Evolutionary conservation across 2,888 invertebrate genomes (phyloP).

Genomic region (Brachylomia viminalis): DNA sequence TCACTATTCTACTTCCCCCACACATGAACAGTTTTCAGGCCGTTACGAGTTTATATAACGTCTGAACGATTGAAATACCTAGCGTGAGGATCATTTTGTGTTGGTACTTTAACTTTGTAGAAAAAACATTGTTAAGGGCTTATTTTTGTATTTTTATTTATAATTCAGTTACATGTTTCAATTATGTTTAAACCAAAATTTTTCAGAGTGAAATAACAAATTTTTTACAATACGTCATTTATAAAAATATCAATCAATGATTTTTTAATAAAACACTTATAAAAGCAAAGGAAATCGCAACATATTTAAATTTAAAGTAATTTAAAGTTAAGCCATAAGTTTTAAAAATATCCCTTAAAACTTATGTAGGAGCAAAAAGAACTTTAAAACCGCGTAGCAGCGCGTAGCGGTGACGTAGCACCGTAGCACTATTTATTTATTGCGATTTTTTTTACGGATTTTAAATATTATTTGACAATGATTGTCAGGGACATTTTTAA

Average conservation of each 20-base stretch:
- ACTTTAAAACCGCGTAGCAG: slow-evolving; percentile 59
- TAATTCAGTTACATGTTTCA: background rate
- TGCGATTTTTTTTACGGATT: no score
- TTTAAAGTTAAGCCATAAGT: no score
- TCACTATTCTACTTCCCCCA: slow-evolving; percentile 77
- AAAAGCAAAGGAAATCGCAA: background rate
- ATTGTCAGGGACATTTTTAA: background rate
- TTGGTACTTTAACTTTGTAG: slow-evolving; percentile 2
- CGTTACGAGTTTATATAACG: slow-evolving; percentile 64
- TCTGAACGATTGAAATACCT: slow-evolving; percentile 29
- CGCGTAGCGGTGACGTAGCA: slow-evolving; percentile 64
- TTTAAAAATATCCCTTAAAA: background rate
- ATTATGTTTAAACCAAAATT: background rate
- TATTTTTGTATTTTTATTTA: background rate
- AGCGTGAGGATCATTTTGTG: slow-evolving; percentile 13
- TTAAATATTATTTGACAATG: background rate
- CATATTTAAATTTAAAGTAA: background rate
- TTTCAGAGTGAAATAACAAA: background rate
- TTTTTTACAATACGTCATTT: background rate
- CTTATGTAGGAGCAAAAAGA: background rate
- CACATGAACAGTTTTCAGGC: slow-evolving; percentile 63
- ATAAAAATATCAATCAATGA: no score
- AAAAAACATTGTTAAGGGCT: background rate
- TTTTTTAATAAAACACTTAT: background rate
- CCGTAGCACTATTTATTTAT: slow-evolving; percentile 51